These are phyloP conservation scores for Scolopax bukidnonensis DNA, from an alignment of 2,797 vertebrate genomes.

Conservation along the genomic window DNA sequence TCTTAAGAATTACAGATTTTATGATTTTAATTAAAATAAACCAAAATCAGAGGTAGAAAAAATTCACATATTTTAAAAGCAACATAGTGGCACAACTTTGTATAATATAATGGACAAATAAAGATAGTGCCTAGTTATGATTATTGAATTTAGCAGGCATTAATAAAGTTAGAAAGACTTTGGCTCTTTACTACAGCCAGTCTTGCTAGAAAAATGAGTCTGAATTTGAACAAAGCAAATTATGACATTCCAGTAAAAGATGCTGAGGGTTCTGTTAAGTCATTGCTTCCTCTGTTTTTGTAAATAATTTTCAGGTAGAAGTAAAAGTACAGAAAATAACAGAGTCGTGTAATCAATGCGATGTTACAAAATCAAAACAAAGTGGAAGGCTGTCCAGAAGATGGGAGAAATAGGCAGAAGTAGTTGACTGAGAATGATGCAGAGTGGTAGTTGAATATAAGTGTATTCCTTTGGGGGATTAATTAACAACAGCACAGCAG, in stretches of 20 bases:
- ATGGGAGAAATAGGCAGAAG: neutral
- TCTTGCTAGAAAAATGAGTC: neutral
- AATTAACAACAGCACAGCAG: neutral
- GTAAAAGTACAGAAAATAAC: neutral
- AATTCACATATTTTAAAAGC: neutral
- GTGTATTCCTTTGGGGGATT: neutral
- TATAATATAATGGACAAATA: neutral
- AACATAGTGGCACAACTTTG: neutral
- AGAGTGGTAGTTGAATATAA: neutral
- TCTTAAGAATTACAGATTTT: conserved; percentile 15
- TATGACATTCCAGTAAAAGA: neutral
- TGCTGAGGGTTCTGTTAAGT: neutral
- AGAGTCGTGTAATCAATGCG: neutral
- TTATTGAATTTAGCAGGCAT: neutral
- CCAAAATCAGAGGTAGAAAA: neutral
- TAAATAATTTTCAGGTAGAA: neutral
- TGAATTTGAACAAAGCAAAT: neutral
- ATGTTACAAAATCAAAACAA: neutral
- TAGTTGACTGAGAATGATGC: neutral
- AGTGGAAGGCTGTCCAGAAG: neutral
- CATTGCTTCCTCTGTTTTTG: neutral
- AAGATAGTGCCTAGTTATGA: neutral
- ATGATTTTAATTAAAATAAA: conserved; percentile 1
- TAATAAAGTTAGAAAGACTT: neutral
- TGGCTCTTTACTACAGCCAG: neutral